phyloP scores from a whole-genome alignment of 1,140 invertebrate species.

The Ceratina calcarata region DNA sequence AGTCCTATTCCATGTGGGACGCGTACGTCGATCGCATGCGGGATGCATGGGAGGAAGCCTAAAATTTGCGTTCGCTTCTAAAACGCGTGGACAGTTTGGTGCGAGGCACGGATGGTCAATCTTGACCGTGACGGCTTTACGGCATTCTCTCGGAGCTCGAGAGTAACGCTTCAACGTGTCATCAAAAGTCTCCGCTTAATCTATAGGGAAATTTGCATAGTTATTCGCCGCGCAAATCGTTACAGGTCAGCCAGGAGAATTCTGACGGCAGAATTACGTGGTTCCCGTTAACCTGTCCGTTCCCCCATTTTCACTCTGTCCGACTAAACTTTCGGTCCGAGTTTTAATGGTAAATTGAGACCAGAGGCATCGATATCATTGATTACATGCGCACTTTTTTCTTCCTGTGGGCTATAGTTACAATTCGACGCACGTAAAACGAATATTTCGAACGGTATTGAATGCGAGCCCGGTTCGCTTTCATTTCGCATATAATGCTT shows the following conservation, averaged over 20 bases:
- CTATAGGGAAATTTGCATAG: constrained; percentile 70
- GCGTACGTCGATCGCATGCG: not conserved
- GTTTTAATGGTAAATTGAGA: constrained; percentile 15
- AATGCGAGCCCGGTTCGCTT: not conserved
- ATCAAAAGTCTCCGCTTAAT: constrained; percentile 60
- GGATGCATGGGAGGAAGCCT: not conserved
- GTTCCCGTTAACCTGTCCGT: constrained; percentile 21
- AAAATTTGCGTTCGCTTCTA: not conserved
- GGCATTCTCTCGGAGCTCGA: constrained; percentile 44
- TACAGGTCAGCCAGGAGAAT: constrained; percentile 57
- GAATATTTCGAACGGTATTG: constrained; percentile 3
- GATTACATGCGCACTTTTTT: not conserved
- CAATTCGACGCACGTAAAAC: not conserved
- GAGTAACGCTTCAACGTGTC: constrained; percentile 29
- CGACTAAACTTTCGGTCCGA: not conserved
- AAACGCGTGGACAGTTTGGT: too few species aligned
- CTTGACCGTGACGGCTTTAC: constrained; percentile 45
- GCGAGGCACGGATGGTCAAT: constrained; percentile 25
- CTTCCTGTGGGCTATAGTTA: not conserved
- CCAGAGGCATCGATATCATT: not conserved
- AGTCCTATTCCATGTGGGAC: not conserved
- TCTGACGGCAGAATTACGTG: constrained; percentile 61
- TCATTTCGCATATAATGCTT: not conserved
- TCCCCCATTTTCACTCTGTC: too few species aligned
- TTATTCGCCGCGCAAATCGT: constrained; percentile 69